Base-by-base conservation (phyloP, 2,797 vertebrate genomes). In the Pseudomugil tenellus region DNA sequence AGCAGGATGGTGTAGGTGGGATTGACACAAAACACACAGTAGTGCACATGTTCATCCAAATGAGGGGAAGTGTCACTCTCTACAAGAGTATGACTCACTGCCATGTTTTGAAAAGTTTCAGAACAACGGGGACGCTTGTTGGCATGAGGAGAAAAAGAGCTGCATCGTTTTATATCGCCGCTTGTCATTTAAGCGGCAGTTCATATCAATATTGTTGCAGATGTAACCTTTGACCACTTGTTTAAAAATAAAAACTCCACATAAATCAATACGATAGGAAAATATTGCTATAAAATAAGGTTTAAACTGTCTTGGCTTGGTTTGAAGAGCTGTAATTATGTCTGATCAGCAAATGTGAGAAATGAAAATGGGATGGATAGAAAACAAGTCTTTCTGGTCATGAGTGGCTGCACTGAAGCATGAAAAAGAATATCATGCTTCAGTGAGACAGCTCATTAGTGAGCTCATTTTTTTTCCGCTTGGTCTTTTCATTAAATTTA, bases 21-120 rank as follows among this genome's bases (percentile, higher is more conserved):
- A 39, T 51, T 55, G n/a, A 64, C 32, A 53, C 31, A 46, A 70
- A 78, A 48, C 56, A 57, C 62, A 67, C 43, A 66, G 19, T 17
- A 41, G 25, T 43, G 39, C 10, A 6, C 13, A 19, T 39, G 23
- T 60, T 37, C 32, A 58, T 62, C 55, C 5, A 46, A 77, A 76
- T 35, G 41, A 63, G 13, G 43, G 7, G 19, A 29, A 12, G 52
- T 43, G 54, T 79, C 34, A 63, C 51, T 39, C 39, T 34, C 49
- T 23, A 13, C 4, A 69, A 41, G 8, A 26, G 35, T 54, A 31
- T 63, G 32, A 19, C 31, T 79, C 49, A 74, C 0, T 0, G 29
- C 34, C 41, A 13, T 48, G 52, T 32, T 60, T 57, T 32, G 37
- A 56, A 34, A 43, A 32, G 12, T 60, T 67, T 63, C 64, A 53